A percentile compares a stretch with the other conserved stretches of the same genome.
phyloP scores from a whole-genome alignment of 2,797 vertebrate genomes.

The Urosaurus nigricauda region DNA sequence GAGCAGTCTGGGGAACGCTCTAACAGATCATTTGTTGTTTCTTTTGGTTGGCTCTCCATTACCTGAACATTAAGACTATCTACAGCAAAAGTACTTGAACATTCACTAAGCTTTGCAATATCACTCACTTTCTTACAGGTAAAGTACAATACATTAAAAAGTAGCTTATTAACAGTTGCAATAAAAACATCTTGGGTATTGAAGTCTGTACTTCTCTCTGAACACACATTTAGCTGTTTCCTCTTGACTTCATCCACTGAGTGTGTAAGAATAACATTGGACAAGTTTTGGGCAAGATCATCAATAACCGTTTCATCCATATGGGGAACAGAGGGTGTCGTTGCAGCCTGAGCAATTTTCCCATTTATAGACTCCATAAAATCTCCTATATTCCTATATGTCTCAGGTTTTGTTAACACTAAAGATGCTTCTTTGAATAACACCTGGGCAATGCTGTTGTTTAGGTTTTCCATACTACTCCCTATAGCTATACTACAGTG shows the following conservation, averaged over 20 bases:
- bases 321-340: conserved; percentile 80
- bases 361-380: conserved; percentile 88
- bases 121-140: conserved; percentile 91
- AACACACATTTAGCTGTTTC: conserved; percentile 74
- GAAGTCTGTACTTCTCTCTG: conserved; percentile 65
- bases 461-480: conserved; percentile 85
- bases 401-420: conserved; percentile 85
- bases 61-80: conserved; percentile 65
- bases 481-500: conserved; percentile 84
- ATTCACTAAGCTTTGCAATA: conserved; percentile 79
- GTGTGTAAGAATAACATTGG: conserved; percentile 89
- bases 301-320: conserved; percentile 82
- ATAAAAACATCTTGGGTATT: conserved; percentile 82
- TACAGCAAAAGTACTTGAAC: conserved; percentile 73
- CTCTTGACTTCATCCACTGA: conserved; percentile 88
- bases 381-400: conserved; percentile 85
- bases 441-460: conserved; percentile 87
- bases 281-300: conserved; percentile 89
- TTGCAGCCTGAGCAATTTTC: conserved; percentile 87
- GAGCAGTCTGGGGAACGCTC: conserved; percentile 29
- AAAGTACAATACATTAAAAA: conserved; percentile 89
- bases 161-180: conserved; percentile 86
- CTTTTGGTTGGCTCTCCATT: conserved; percentile 70
- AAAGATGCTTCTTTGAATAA: conserved; percentile 88
- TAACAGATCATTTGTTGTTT: conserved; percentile 62